Evolutionary conservation across 2,113 vertebrate genomes (phyloP), one percentile per base, ranked within the genome.

Genomic region (Stigmatopora nigra): DNA sequence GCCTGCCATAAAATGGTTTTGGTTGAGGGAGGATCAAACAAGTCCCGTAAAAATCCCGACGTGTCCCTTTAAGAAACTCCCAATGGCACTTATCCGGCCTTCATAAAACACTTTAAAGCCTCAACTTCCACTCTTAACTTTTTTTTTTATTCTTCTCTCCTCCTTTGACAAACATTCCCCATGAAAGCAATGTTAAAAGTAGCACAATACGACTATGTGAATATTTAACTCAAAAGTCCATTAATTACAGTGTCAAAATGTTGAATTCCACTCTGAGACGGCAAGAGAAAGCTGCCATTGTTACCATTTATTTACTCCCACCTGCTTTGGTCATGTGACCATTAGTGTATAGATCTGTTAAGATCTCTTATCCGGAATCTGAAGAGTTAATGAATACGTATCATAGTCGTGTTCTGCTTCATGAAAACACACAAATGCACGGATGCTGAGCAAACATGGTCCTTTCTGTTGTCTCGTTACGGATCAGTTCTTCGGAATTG

Each of bases 81-180:
- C 10, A 31, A 31, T 41, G 44, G 31, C 11, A 11, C 0, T 14
- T 13, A 51, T 9, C 35, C 15, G 14, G 10, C 31, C 17, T 7
- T 60, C 5, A 9, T 53, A 65, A 64, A n/a, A 36, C 14, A 60
- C 58, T 45, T 13, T 4, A 11, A 41, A 41, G 19, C 15, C 15
- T 4, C 41, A 61, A 41, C 47, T 20, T 19, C 9, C 41, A 17
- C 7, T 56, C 25, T 49, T 11, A 2, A 0, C 36, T 72, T 31
- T 55, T 44, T 31, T 55, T 44, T 35, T 52, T 36, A 19, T 31
- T 53, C 31, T 51, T 17, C 20, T 47, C 56, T 69, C 77, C 77
- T 76, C 78, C 81, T 75, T 86, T 38, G 55, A 41, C 77, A 85
- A 85, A 83, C 75, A 80, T 9, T 65, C 3, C 19, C 22, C 41